Base-by-base conservation (phyloP, 2,113 vertebrate species). In the Tachycineta bicolor region DNA sequence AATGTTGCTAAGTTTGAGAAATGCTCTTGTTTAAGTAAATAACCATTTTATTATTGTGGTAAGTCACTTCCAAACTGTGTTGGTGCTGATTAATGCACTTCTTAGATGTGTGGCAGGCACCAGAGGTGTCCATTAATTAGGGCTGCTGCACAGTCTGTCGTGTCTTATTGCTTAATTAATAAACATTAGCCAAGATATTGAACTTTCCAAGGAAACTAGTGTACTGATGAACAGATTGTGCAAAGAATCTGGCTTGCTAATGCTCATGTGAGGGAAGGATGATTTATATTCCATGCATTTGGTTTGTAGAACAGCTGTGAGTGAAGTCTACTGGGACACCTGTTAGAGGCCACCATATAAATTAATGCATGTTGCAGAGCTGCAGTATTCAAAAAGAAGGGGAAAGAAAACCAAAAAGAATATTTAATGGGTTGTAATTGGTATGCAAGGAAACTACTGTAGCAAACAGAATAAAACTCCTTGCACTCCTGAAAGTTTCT, bases 81-180 rank as follows among this genome's bases (percentile, higher is more conserved):
- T 85, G 86, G 37, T 93, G 34, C 85, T 91, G 95, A 97, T 97
- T 92, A 94, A 97, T 96, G 91, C 74, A 68, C 90, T 93, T 86
- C 86, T 96, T 80, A 91, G 83, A 46, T 89, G 75, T 91, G 77
- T 96, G 95, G 77, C 96, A 96, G 93, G 84, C 93, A 96, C 85
- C 94, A 96, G 95, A 97, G 93, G 56, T 96, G 89, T 87, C 87
- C 73, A 94, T 96, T 96, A 96, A 97, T 97, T 96, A 93, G 88
- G 94, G 74, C 83, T 95, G 89, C 90, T 92, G 91, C 94, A 94
- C 67, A 91, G 90, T 90, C 89, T 97, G 95, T 93, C 67, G 29
- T 93, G 84, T 94, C 87, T 95, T 97, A 96, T 96, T 97, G 93
- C 95, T 96, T 97, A 96, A 97, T 96, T 97, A 97, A 97, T 96